These are phyloP conservation scores for Bradypodion pumilum DNA, from an alignment of 2,797 vertebrate genomes.

Conservation along the genomic window DNA sequence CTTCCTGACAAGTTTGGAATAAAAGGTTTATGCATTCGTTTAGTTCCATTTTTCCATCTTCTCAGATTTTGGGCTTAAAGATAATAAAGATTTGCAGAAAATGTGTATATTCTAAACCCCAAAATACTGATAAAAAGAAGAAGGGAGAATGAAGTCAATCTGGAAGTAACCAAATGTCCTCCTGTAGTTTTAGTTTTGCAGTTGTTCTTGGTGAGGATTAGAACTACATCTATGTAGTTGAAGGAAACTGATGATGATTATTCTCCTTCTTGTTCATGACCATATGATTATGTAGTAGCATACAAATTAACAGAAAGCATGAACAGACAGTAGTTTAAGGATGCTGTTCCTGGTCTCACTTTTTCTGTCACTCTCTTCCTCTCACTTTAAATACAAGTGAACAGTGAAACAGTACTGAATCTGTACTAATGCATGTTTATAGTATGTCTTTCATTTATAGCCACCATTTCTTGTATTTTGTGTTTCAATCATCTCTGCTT, in stretches of 20 bases:
- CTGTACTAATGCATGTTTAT: conserved; percentile 55
- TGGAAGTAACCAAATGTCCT: too few species aligned
- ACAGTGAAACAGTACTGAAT: conserved; percentile 35
- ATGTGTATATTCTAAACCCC: too few species aligned
- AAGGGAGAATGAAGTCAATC: neutral
- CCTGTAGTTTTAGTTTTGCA: too few species aligned
- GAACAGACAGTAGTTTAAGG: conserved; percentile 31
- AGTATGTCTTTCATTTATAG: conserved; percentile 63
- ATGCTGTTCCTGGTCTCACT: conserved; percentile 2
- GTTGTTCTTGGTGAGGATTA: too few species aligned
- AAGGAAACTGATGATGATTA: neutral
- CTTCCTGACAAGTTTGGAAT: too few species aligned
- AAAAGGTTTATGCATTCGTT: too few species aligned
- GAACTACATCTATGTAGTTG: too few species aligned
- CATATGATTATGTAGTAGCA: conserved; percentile 18
- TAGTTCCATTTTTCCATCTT: too few species aligned
- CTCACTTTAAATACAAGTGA: conserved; percentile 37
- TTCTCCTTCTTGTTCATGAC: neutral
- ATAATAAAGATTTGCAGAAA: too few species aligned
- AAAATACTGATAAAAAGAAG: too few species aligned
- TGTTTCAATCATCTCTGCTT: conserved; percentile 46
- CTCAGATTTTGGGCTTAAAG: too few species aligned
- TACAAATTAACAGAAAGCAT: conserved; percentile 22
- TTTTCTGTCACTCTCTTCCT: neutral
- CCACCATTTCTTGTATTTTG: conserved; percentile 44